These are phyloP conservation scores for Etheostoma perlongum DNA, from an alignment of 2,797 vertebrate genomes.

Conservation along the genomic window DNA sequence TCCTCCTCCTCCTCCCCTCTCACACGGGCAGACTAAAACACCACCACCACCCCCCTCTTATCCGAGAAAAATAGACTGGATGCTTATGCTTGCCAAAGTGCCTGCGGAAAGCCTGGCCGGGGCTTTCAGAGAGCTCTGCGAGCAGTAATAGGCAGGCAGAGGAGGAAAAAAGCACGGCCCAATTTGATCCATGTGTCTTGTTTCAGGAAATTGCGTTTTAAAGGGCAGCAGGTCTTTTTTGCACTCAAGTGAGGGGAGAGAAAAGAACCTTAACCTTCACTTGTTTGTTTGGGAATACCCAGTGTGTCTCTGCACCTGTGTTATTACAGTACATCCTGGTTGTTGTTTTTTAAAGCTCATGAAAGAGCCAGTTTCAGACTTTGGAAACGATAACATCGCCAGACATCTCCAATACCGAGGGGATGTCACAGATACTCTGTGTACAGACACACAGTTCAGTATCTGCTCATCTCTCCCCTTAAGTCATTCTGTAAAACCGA, in stretches of 20 bases:
- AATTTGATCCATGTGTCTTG: conserved; percentile 77
- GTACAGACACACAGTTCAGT: conserved; percentile 21
- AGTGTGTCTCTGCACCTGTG: conserved; percentile 29
- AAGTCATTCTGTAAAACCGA: conserved; percentile 56
- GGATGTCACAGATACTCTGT: conserved; percentile 31
- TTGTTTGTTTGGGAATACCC: conserved; percentile 61
- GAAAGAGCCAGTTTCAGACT: conserved; percentile 34
- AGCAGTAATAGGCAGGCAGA: conserved; percentile 71
- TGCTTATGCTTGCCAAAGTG: conserved; percentile 76
- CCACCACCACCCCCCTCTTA: conserved; percentile 43
- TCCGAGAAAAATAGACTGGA: conserved; percentile 75
- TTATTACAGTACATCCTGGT: conserved; percentile 25
- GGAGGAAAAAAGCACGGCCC: conserved; percentile 54
- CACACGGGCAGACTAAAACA: conserved; percentile 65
- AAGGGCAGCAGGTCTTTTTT: conserved; percentile 70
- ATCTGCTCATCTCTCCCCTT: conserved; percentile 57
- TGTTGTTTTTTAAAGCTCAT: conserved; percentile 10
- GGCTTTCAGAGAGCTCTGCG: conserved; percentile 67
- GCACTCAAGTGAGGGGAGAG: conserved; percentile 45
- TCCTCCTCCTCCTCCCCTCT: conserved; percentile 41
- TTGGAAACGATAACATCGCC: conserved; percentile 58
- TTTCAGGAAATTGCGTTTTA: conserved; percentile 84
- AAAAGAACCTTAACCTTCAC: conserved; percentile 59
- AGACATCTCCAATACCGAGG: conserved; percentile 57
- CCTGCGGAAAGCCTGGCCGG: conserved; percentile 72